phyloP scores from a whole-genome alignment of 2,113 vertebrate genomes.

The Lagenorhynchus albirostris region DNA sequence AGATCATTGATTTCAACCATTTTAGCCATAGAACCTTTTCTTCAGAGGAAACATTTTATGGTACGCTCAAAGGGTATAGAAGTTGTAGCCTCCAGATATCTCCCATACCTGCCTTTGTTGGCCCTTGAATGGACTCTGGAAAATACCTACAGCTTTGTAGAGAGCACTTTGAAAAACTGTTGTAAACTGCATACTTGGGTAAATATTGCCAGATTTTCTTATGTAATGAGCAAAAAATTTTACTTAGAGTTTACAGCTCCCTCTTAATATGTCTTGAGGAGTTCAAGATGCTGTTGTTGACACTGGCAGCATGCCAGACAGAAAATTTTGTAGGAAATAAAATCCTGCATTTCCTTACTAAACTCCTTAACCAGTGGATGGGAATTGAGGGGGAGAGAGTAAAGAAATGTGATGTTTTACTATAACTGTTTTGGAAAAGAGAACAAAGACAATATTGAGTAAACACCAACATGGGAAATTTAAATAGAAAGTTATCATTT shows the following conservation, averaged over 20 bases:
- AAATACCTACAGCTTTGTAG: background rate
- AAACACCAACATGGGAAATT: background rate
- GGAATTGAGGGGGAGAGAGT: background rate
- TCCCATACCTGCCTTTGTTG: background rate
- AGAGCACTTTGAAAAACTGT: background rate
- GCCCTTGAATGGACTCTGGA: background rate
- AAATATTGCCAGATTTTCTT: conserved; percentile 27
- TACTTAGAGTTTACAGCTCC: background rate
- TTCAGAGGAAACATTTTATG: background rate
- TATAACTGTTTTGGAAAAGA: conserved; percentile 32
- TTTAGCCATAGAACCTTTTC: background rate
- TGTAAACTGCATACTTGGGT: background rate
- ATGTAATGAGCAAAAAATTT: background rate
- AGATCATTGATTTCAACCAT: background rate
- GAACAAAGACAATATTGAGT: conserved; percentile 10
- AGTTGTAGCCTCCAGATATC: background rate
- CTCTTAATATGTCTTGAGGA: conserved; percentile 2
- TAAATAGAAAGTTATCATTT: conserved; percentile 5
- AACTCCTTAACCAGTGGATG: conserved; percentile 8
- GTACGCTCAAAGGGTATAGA: background rate
- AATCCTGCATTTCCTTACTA: conserved; percentile 33
- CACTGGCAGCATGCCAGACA: background rate
- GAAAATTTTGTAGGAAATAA: conserved; percentile 29
- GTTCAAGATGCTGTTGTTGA: conserved; percentile 29
- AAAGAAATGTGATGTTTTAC: background rate